These are phyloP conservation scores for Xenopus petersii DNA, from an alignment of 2,797 vertebrate genomes.

Conservation along the genomic window DNA sequence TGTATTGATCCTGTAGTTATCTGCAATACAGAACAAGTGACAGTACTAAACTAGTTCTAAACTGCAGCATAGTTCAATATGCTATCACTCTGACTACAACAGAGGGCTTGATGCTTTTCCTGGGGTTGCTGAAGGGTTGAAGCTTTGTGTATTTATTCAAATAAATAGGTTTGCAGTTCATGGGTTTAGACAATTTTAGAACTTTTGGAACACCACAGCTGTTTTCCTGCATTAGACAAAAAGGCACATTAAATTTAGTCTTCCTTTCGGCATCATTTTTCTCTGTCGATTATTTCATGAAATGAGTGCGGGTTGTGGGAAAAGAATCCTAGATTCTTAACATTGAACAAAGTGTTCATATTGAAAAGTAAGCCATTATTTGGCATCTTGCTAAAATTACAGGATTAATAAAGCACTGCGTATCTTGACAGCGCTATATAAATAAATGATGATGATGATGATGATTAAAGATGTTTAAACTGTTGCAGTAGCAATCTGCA, in stretches of 20 bases:
- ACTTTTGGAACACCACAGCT: conserved; percentile 75
- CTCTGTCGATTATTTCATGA: conserved; percentile 40
- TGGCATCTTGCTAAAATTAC: conserved; percentile 11
- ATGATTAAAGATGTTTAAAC: not conserved
- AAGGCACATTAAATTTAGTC: conserved; percentile 74
- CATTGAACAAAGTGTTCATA: conserved; percentile 13
- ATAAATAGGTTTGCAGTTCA: conserved; percentile 81
- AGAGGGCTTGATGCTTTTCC: conserved; percentile 63
- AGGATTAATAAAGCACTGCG: too few species aligned
- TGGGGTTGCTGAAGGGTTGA: conserved; percentile 62
- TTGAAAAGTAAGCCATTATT: conserved; percentile 22
- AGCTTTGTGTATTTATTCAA: conserved; percentile 77
- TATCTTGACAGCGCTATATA: too few species aligned
- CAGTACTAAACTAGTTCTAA: conserved; percentile 54
- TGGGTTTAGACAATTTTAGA: conserved; percentile 82
- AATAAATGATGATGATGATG: too few species aligned
- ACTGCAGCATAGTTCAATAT: conserved; percentile 60
- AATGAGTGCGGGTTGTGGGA: conserved; percentile 18
- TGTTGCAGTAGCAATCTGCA: conserved; percentile 2
- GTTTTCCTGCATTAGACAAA: conserved; percentile 72
- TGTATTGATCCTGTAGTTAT: conserved; percentile 28
- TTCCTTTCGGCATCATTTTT: conserved; percentile 72
- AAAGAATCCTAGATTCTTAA: conserved; percentile 4
- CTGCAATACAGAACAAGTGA: conserved; percentile 37
- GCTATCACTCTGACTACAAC: conserved; percentile 64